These are phyloP conservation scores for Globodera ellingtonae DNA, from an alignment of 1,140 invertebrate species.

Conservation along the genomic window DNA sequence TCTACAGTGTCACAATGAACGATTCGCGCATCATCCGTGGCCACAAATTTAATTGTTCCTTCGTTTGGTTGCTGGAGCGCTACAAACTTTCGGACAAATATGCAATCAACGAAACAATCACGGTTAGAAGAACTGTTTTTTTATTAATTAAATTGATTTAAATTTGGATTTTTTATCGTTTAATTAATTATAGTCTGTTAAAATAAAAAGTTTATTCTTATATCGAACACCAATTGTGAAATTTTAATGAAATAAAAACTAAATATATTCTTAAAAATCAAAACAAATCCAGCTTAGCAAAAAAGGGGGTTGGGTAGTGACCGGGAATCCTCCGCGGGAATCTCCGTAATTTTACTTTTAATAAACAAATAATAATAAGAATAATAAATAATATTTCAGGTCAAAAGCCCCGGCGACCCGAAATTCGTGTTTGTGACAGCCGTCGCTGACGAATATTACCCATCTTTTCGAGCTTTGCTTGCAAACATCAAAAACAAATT, in stretches of 20 bases:
- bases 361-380: too few species aligned
- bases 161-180: too few species aligned
- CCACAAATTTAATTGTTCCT: not conserved
- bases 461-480: slow-evolving; percentile 5
- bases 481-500: not conserved
- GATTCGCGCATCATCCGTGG: not conserved
- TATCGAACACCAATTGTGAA: too few species aligned
- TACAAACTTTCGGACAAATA: too few species aligned
- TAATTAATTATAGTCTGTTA: too few species aligned
- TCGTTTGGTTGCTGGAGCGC: not conserved
- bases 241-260: too few species aligned
- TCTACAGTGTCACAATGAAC: not conserved
- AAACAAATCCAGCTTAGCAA: not conserved
- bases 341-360: too few species aligned
- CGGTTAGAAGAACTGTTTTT: not conserved
- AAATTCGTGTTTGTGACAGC: slow-evolving; percentile 1
- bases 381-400: too few species aligned
- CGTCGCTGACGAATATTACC: not conserved
- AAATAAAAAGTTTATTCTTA: too few species aligned
- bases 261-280: not conserved
- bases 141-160: too few species aligned
- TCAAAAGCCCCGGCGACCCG: too few species aligned
- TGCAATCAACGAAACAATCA: slow-evolving; percentile 3
- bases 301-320: not conserved
- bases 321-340: too few species aligned